These are phyloP conservation scores for Polypedilum vanderplanki DNA, from an alignment of 1,140 invertebrate genomes.

Conservation along the genomic window DNA sequence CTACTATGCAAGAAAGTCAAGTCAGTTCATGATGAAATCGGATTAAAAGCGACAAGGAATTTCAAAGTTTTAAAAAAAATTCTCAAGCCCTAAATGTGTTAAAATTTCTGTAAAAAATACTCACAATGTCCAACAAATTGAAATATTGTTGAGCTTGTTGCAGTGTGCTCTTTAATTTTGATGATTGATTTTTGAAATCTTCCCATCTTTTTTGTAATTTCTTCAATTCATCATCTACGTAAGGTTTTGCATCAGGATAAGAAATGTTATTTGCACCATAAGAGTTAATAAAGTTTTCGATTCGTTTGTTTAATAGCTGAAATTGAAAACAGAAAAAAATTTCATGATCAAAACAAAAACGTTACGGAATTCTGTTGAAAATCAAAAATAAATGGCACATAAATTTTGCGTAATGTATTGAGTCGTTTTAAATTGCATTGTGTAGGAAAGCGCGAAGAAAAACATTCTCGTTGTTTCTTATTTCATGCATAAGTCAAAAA, in stretches of 20 bases:
- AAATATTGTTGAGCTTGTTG: slow-evolving; percentile 54
- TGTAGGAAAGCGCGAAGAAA: neutral
- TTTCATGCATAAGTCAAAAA: too few relatives aligned
- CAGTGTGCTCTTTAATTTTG: slow-evolving; percentile 53
- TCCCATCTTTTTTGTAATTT: slow-evolving; percentile 65
- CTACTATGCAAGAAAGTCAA: neutral
- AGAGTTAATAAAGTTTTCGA: slow-evolving; percentile 62
- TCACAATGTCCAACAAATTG: slow-evolving; percentile 48
- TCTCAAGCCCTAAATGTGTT: too few relatives aligned
- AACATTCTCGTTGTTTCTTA: neutral
- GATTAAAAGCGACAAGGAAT: neutral
- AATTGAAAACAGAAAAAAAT: slow-evolving; percentile 35
- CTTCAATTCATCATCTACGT: slow-evolving; percentile 56
- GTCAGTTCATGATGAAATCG: neutral
- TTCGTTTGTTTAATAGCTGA: slow-evolving; percentile 63
- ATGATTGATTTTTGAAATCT: slow-evolving; percentile 60
- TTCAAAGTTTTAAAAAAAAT: neutral
- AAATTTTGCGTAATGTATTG: slow-evolving; percentile 22
- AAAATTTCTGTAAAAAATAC: slow-evolving; percentile 28
- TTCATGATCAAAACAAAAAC: neutral
- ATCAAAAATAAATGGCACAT: slow-evolving; percentile 27
- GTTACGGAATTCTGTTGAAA: slow-evolving; percentile 25
- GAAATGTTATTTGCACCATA: slow-evolving; percentile 57
- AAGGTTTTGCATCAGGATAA: slow-evolving; percentile 52
- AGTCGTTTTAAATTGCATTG: neutral